phyloP scores from a whole-genome alignment of 2,888 invertebrate genomes.

The Plemyria rubiginata region DNA sequence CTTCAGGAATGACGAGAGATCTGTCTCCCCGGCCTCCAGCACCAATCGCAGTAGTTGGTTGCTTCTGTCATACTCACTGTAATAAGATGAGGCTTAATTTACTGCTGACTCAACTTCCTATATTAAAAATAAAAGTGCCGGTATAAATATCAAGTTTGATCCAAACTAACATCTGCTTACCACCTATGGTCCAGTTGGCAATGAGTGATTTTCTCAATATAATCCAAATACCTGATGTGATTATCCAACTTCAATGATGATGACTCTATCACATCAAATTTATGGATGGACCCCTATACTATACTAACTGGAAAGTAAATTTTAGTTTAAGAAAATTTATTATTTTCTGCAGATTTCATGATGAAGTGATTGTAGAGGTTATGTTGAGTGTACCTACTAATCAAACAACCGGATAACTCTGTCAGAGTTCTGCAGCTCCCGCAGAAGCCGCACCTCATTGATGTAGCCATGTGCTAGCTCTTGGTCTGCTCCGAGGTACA shows the following conservation, averaged over 20 bases:
- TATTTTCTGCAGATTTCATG: background rate
- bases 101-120: too few species aligned
- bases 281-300: too few species aligned
- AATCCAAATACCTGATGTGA: too few species aligned
- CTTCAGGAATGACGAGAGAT: conserved; percentile 91
- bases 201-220: too few species aligned
- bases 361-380: background rate
- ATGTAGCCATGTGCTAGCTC: conserved; percentile 91
- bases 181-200: too few species aligned
- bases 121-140: too few species aligned
- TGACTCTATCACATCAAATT: too few species aligned
- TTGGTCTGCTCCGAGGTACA: conserved; percentile 90
- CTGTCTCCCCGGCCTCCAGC: conserved; percentile 96
- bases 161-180: too few species aligned
- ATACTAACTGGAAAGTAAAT: too few species aligned
- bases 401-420: conserved; percentile 94
- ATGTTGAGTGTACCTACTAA: conserved; percentile 87
- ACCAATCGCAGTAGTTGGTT: conserved; percentile 91
- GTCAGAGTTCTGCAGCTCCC: conserved; percentile 91
- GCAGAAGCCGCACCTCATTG: conserved; percentile 94
- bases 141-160: too few species aligned
- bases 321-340: too few species aligned
- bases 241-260: too few species aligned
- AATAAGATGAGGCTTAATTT: conserved; percentile 3
- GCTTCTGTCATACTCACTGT: conserved; percentile 88